Base-by-base conservation (phyloP, 2,113 vertebrate species). In the Irena cyanogastra region DNA sequence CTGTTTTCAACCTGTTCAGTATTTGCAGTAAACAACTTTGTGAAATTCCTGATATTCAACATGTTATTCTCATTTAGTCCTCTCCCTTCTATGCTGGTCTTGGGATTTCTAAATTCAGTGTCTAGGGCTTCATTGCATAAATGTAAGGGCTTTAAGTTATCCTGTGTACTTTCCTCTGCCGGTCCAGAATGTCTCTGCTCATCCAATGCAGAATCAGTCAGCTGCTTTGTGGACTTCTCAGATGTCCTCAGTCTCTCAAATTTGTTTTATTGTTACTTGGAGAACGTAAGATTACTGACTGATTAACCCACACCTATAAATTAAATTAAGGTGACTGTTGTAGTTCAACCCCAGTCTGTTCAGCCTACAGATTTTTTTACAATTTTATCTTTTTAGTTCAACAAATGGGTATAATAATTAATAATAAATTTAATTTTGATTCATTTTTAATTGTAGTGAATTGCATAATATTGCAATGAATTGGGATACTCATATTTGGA, bases 11-110 rank as follows among this genome's bases (percentile, higher is more conserved):
- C n/a, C 6, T 63, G 3, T 50, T 71, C 23, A 28, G 9, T 22
- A 75, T 96, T 96, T 97, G 68, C 27, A 37, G 60, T 89, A 89
- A 91, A 50, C 24, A 72, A 63, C 30, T 91, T 87, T 74, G 35
- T 65, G 56, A 35, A 87, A 90, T 65, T 78, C 18, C n/a, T 97
- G 87, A 23, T 93, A 71, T 75, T 90, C 50, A 42, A 39, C 2
- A 12, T 2, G 27, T 84, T 78, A 37, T 44, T 91, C 60, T 96
- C 47, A 78, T 91, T 95, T 94, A 95, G 74, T 85, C 44, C 37
- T 95, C 57, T 94, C 93, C 64, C 42, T 91, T 87, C 45, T 74
- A 0, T 60, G n/a, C 19, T 66, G 47, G 52, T 90, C 69, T 83
- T 94, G 74, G 5, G 4, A 13, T 74, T 83, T 95, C 21, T 94